Conservation (phyloP, 2,113 vertebrate genomes). For the Eolophus roseicapilla region DNA sequence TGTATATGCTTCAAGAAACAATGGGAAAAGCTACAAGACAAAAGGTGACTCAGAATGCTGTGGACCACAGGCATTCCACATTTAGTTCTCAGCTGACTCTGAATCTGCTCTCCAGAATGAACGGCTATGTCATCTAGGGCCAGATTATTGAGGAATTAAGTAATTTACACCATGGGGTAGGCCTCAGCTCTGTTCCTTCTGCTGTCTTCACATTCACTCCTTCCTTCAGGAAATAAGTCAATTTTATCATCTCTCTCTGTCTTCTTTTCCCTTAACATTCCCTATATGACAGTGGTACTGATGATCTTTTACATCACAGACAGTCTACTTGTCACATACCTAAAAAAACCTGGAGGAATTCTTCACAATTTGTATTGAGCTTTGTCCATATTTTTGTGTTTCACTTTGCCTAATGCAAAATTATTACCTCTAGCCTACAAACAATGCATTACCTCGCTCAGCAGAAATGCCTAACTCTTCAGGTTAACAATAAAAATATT, state of each 20-base stretch:
- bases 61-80: not conserved
- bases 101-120: not conserved
- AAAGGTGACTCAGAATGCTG: not conserved
- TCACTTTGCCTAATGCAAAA: not conserved
- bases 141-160: not conserved
- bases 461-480: rapidly evolving
- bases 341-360: not conserved
- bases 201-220: not conserved
- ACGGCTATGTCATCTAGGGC: not conserved
- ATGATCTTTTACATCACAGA: not conserved
- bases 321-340: not conserved
- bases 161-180: not conserved
- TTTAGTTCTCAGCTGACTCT: not conserved
- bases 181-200: not conserved
- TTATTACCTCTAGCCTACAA: not conserved
- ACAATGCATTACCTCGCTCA: rapidly evolving
- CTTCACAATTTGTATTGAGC: not conserved
- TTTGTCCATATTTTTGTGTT: not conserved
- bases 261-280: not conserved
- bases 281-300: not conserved
- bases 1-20: not conserved
- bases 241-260: not conserved
- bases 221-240: not conserved
- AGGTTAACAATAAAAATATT: not conserved
- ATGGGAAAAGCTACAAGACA: not conserved